Evolutionary conservation across 35 echinoderm and acorn worm genomes (phyloP).

Genomic region (Holothuria glaberrima): DNA sequence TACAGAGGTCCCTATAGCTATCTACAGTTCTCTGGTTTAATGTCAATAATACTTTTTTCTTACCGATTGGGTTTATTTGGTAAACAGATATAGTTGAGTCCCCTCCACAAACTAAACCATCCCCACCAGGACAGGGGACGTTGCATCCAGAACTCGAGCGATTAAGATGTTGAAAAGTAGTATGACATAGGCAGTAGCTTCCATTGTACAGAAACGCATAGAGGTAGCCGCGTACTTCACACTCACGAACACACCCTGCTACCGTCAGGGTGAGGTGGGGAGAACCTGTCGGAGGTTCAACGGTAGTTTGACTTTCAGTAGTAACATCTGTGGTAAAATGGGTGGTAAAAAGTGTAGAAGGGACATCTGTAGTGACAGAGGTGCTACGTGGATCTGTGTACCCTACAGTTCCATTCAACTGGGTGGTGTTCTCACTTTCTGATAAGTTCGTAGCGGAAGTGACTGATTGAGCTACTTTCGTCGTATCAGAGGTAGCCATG

Average conservation of each 20-base stretch:
- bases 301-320: conserved; percentile 32
- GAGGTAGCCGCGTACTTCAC: conserved; percentile 41
- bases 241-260: conserved; percentile 66
- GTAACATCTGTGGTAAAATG: conserved; percentile 16
- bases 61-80: conserved; percentile 58
- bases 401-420: no score
- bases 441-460: background rate
- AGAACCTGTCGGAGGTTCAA: conserved; percentile 20
- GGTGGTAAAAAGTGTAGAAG: conserved; percentile 27
- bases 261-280: conserved; percentile 68
- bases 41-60: background rate
- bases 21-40: no score
- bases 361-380: background rate
- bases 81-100: conserved; percentile 53
- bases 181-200: conserved; percentile 63
- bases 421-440: background rate
- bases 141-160: conserved; percentile 45
- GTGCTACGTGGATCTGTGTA: no score
- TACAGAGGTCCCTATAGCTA: no score
- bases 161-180: conserved; percentile 49
- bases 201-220: conserved; percentile 65
- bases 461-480: background rate
- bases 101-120: conserved; percentile 76
- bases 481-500: no score
- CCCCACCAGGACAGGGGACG: conserved; percentile 65